Base-by-base conservation (phyloP, 2,797 vertebrate genomes). In the Pseudochaenichthys georgianus region DNA sequence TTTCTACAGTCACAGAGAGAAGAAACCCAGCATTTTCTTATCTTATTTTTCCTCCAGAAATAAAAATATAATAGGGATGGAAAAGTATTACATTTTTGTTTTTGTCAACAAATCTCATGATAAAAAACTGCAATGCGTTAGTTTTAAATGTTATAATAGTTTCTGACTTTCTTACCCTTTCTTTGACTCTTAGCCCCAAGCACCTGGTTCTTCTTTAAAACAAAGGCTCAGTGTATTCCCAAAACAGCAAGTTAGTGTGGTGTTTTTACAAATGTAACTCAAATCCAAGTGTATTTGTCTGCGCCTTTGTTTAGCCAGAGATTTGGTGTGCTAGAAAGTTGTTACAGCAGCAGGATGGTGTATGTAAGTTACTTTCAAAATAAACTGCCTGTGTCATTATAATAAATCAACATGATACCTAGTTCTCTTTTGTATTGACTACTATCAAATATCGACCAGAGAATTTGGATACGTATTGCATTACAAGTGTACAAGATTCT, bases 1-100 rank as follows among this genome's bases (percentile, higher is more conserved):
- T 72, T 78, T 73, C 52, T 31, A 55, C 48, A 65, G 60, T 15
- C 31, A 62, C 31, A 17, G 46, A 64, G 64, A 41, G 23, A 15
- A 70, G 51, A 70, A 53, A 55, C 11, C 1, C 5, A 11, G 7
- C 17, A 16, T 23, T 54, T 53, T 62, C 8, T 23, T 13, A 51
- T 61, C 17, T 55, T 70, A 13, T 16, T 46, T 58, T 21, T 41
- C 8, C 4, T 2, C 1, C 3, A 7, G 0, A 10, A 43, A 75
- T 74, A 17, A 43, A 58, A 64, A 9, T 7, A 12, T 7, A 12
- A 48, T 34, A 34, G 42, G 21, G 7, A 16, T 47, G 15, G 19
- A 21, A 34, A 61, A 50, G 34, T 61, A 67, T 64, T 12, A 2
- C 42, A 13, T 45, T 77, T 71, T 54, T 70, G 9, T 58, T 58